Base-by-base conservation (phyloP, 1,140 invertebrate genomes). In the Drosophila virilis region DNA sequence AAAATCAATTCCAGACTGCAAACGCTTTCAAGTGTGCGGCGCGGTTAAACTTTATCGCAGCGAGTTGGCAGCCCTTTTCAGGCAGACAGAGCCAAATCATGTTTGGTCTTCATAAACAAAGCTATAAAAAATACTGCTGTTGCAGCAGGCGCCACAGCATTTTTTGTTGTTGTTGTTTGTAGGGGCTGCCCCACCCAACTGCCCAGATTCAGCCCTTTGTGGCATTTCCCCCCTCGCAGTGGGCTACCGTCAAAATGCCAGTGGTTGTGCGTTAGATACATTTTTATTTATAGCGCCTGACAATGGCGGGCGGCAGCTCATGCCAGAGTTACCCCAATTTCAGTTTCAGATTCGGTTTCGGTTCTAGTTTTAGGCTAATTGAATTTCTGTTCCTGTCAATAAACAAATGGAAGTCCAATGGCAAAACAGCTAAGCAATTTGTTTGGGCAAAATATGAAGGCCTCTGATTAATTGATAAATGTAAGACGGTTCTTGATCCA, bases 1-100 rank as follows among this genome's bases (percentile, higher is more conserved):
- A 86, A 86, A 85, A 85, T 85, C 82, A 82, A 85, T 85, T 86
- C 60, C 72, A 77, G 64, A 73, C 65, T 65, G 57, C 37, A 48
- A 66, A 43, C 80, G 77, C 80, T 84, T 83, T 84, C 81, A 80
- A 77, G 73, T 74, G 77, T 40, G 50, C 50, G 61, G 35, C 8
- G 10, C 12, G 48, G 48, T 12, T 12, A 28, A 52, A 15, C 40
- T 33, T 33, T 13, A 13, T 40, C 32, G 33, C 33, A 43, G 9
- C 54, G n/a, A 54, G 58, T 62, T 70, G 67, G 58, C 67, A 70
- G 32, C 58, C 33, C 58, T 22, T 17, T 10, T 8, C 7, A 15
- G 9, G n/a, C 35, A 55, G n/a, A 55, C 32, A n/a, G 37, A 74
- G 61, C 22, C 70, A 69, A 70, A 67, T 75, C 77, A 74, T 83